Conservation (phyloP, 2,797 vertebrate species). For the Sebastes steindachneri region DNA sequence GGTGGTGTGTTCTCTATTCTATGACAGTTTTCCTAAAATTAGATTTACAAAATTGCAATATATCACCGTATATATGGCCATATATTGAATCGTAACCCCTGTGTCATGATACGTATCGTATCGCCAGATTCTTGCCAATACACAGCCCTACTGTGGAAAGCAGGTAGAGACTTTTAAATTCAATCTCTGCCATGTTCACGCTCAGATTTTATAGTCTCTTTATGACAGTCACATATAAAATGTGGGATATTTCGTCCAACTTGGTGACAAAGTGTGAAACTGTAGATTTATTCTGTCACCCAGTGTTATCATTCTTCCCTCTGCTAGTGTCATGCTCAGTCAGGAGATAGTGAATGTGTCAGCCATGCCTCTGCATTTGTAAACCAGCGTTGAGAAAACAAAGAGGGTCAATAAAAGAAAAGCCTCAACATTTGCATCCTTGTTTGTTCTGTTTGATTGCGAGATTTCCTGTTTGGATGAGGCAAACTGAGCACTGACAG, state of each 20-base stretch:
- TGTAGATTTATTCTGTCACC: not conserved
- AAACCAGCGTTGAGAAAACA: not conserved
- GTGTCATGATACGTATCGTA: too few relatives aligned
- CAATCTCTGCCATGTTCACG: not conserved
- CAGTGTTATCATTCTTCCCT: not conserved
- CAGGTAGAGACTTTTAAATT: not conserved
- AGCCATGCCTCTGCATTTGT: not conserved
- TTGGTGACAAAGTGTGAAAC: not conserved
- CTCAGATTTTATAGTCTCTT: not conserved
- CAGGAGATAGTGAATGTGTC: not conserved
- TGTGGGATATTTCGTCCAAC: not conserved
- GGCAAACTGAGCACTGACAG: not conserved
- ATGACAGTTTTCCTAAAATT: too few relatives aligned
- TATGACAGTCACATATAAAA: not conserved
- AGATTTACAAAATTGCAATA: too few relatives aligned
- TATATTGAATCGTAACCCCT: too few relatives aligned
- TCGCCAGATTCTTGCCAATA: too few relatives aligned
- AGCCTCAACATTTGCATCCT: not conserved
- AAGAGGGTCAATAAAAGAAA: not conserved
- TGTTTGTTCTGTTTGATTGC: not conserved
- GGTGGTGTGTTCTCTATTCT: too few relatives aligned
- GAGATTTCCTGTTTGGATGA: not conserved
- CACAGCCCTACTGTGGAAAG: not conserved
- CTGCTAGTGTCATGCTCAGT: not conserved
- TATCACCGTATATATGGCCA: too few relatives aligned